A percentile compares a stretch with the other conserved stretches of the same genome.
Evolutionary conservation across 2,797 vertebrate species (phyloP).

Genomic region (Erethizon dorsatum): DNA sequence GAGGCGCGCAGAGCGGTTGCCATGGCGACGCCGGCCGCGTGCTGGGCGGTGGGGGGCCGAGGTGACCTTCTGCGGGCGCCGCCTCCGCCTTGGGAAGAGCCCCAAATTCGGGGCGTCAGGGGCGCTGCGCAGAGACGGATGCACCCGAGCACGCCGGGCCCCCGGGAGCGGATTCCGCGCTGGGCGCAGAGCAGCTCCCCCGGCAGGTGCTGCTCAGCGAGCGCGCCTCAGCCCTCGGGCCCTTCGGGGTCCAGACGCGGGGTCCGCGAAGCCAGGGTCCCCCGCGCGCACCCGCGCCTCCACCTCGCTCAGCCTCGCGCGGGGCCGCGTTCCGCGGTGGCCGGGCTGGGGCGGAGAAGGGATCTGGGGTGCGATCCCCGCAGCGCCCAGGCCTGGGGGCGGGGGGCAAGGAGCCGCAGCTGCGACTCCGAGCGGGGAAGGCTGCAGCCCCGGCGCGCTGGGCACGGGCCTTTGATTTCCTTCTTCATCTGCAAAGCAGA

Average conservation of each 20-base stretch:
- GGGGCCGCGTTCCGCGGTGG: too few species aligned
- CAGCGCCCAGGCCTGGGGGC: too few species aligned
- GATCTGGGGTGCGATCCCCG: not conserved
- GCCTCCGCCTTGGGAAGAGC: not conserved
- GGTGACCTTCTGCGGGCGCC: not conserved
- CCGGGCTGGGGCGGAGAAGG: not conserved
- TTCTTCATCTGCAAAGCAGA: constrained; percentile 53
- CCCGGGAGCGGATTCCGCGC: accelerated
- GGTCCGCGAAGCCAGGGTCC: too few species aligned
- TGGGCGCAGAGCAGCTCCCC: accelerated
- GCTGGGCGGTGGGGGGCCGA: not conserved
- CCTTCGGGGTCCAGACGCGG: accelerated
- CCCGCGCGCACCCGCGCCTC: too few species aligned
- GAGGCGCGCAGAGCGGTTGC: constrained; percentile 53
- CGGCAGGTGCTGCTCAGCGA: not conserved
- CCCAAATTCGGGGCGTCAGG: accelerated
- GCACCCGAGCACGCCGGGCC: not conserved
- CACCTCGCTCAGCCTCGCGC: not conserved
- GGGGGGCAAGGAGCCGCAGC: not conserved
- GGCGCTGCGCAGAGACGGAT: not conserved
- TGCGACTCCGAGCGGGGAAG: not conserved
- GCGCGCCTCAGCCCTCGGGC: not conserved
- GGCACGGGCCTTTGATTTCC: constrained; percentile 43
- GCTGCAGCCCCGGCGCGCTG: not conserved
- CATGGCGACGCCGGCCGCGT: constrained; percentile 59